Percentiles rank a stretch among this genome's conserved stretches.
These are phyloP conservation scores for Arnoldichthys spilopterus DNA, from an alignment of 2,797 vertebrate species.

Conservation along the genomic window DNA sequence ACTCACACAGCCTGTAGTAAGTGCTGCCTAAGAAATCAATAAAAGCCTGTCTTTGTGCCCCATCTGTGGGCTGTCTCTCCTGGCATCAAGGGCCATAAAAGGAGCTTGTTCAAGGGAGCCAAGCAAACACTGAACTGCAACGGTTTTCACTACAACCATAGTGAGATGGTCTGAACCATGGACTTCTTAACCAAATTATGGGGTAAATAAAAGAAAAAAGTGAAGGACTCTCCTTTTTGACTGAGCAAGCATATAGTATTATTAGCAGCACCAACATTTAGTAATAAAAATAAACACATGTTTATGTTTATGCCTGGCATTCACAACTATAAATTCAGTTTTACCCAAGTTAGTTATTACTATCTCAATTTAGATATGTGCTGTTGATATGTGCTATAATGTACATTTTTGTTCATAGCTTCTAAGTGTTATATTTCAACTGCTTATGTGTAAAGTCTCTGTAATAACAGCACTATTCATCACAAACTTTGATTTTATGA, in stretches of 20 bases:
- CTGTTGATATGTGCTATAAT: background rate
- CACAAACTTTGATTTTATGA: no score
- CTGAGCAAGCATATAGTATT: background rate
- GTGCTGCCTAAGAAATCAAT: conserved; percentile 43
- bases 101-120: conserved; percentile 41
- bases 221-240: conserved; percentile 2
- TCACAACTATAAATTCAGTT: background rate
- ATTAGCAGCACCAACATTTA: background rate
- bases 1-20: conserved; percentile 23
- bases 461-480: no score
- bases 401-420: no score
- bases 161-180: conserved; percentile 7
- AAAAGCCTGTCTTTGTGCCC: conserved; percentile 48
- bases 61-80: conserved; percentile 33
- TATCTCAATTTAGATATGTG: background rate
- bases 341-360: background rate
- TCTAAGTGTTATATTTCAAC: no score
- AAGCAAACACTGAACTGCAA: conserved; percentile 11
- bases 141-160: conserved; percentile 26
- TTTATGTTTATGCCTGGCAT: background rate
- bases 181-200: conserved; percentile 31
- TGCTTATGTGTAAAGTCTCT: no score
- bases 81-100: conserved; percentile 49
- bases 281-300: background rate
- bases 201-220: conserved; percentile 26